Base-by-base conservation (phyloP, 2,113 vertebrate genomes). In the Podocnemis expansa region DNA sequence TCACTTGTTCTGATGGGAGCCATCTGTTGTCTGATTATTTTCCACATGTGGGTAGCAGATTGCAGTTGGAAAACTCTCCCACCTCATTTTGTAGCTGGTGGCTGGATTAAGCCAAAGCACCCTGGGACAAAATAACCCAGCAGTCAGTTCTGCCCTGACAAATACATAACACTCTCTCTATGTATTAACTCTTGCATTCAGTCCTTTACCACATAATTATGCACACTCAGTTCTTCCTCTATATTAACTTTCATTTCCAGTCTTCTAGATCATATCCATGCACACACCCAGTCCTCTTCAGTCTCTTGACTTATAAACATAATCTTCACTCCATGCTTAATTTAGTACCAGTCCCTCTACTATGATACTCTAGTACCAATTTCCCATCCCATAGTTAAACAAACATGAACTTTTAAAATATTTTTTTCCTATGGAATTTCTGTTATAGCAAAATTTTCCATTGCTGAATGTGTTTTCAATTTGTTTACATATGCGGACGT, bases 211-310 rank as follows among this genome's bases (percentile, higher is more conserved):
- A 10, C 63, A 19, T 47, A 88, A 38, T 84, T 88, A 75, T 87
- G 73, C 2, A n/a, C 1, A 5, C 43, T 47, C 54, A 88, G 9
- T 51, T 80, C 86, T 95, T 60, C 31, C 54, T 70, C 84, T 24
- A 2, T 58, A 82, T 78, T 73, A 88, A 80, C n/a, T 82, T 89
- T 73, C 2, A 31, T 86, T 94, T 93, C 81, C 31, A 88, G 34
- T 92, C 92, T 91, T 96, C 87, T 93, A 14, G n/a, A n/a, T 90
- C 88, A 78, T 80, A 52, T 52, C 87, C 87, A 89, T 7, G 49
- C 85, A 41, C 2, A 2, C 41, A 82, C 12, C 2, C 16, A 19
- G 92, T 51, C 58, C 73, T 82, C 58, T 82, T 81, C 81, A 51
- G 2, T 81, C 67, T 87, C 80, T 78, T 88, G 73, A 87, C 58